phyloP scores from a whole-genome alignment of 2,797 vertebrate species.

The Phataginus tricuspis region DNA sequence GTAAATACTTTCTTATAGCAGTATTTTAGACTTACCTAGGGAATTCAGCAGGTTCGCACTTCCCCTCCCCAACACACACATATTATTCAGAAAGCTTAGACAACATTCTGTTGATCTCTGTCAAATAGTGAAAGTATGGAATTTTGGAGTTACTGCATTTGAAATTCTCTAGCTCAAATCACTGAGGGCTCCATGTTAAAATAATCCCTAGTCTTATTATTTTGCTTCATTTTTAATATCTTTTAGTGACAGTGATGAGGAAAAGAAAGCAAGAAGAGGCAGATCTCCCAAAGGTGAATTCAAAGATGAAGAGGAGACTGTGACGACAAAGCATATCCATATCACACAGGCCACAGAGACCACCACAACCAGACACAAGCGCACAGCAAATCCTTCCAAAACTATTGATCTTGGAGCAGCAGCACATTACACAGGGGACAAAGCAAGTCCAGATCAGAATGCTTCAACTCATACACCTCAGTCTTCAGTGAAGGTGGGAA shows the following conservation, averaged over 20 bases:
- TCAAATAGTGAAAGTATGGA: conserved; percentile 45
- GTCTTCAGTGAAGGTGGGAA: conserved; percentile 89
- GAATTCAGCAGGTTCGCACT: background rate
- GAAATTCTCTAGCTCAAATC: conserved; percentile 67
- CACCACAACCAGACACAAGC: conserved; percentile 94
- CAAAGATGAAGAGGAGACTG: conserved; percentile 97
- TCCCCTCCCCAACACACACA: background rate
- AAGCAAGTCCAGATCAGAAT: conserved; percentile 88
- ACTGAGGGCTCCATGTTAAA: conserved; percentile 49
- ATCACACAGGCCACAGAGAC: conserved; percentile 97
- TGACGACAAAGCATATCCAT: conserved; percentile 95
- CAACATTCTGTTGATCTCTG: conserved; percentile 58
- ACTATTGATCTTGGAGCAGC: conserved; percentile 97
- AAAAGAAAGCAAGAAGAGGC: conserved; percentile 90
- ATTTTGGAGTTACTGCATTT: conserved; percentile 56
- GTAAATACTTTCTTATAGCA: conserved; percentile 14
- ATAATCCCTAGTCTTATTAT: conserved; percentile 49
- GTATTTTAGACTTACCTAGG: background rate
- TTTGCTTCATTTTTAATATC: conserved; percentile 79
- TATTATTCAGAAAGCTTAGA: conserved; percentile 50
- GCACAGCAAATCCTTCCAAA: conserved; percentile 93
- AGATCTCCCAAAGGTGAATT: conserved; percentile 92
- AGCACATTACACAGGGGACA: conserved; percentile 94
- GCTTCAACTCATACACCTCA: conserved; percentile 82
- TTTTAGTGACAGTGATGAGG: conserved; percentile 94